Base-by-base conservation (phyloP, 2,888 invertebrate species). In the Cheilosia scutellata region DNA sequence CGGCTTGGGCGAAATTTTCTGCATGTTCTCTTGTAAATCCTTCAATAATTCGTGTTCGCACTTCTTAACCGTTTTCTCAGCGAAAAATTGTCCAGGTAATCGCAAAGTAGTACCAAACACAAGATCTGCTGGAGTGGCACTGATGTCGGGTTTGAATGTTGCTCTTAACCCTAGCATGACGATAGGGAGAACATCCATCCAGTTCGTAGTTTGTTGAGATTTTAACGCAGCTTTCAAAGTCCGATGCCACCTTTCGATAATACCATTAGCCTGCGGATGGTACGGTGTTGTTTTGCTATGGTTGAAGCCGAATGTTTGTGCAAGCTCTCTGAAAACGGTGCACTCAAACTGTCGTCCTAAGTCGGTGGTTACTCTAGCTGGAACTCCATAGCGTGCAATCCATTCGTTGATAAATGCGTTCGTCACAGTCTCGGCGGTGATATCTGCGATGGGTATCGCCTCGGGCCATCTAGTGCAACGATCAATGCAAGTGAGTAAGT, bases 41-140 rank as follows among this genome's bases (percentile, higher is more conserved):
- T 49, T 42, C n/a, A 72, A 29, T 11, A 83, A 55, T 40, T 77
- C 72, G 1, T 57, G 44, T 42, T 42, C 20, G 29, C 27, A 44
- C 27, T 47, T 27, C 11, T 53, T 3, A 4, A 4, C 25, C 7
- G 20, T 0, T 2, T 37, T 7, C 0, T 4, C 13, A 6, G n/a
- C 7, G 11, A 27, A 27, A 60, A 42, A 27, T 53, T 20, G n/a
- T 16, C 7, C n/a, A 29, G 78, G 27, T 44, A 87, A 16, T 82
- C 88, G 72, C n/a, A 91, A 72, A 4, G 87, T 63, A 37, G 87
- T 65, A 0, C 91, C 90, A 68, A 89, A 91, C 0, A 90, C 87
- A 62, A 91, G 66, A 60, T 90, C 89, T 0, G 90, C 89, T 33
- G 90, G 76, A 0, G 89, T 88, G 1, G 88, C 68, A 5, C 87